Base-by-base conservation (phyloP, 2,113 vertebrate species). In the Seriola aureovittata region DNA sequence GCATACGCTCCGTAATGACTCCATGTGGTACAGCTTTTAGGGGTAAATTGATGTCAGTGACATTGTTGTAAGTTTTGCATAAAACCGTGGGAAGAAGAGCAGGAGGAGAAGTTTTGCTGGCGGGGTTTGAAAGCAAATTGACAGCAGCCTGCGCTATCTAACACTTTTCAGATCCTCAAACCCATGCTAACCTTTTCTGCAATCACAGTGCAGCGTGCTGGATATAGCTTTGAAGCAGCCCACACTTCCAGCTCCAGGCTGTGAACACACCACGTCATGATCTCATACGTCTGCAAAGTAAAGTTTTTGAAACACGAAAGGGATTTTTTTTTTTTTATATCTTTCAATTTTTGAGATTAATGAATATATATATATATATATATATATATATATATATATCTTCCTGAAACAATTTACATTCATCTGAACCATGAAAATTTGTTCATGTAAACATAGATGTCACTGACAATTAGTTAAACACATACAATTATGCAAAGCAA, bases 31-130 rank as follows among this genome's bases (percentile, higher is more conserved):
- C 67, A 80, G 88, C 89, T 94, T 93, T 93, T 86, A 91, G 79
- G 87, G 84, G 72, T 90, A 93, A 95, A 93, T 92, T 92, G 93
- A 88, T 93, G 94, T 93, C 91, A 93, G 84, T 89, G 90, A 92
- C 90, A 89, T 75, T 60, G 71, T 78, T 85, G 82, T 79, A 87
- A 70, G 88, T 92, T 92, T 29, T 89, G 92, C 88, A 93, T 93
- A 91, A 92, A 93, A 90, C 80, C 59, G 80, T 90, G 80, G 91
- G 81, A 91, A 80, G 85, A 85, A 23, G 65, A 85, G 80, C 78
- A 69, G 57, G 69, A 70, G 80, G 69, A 81, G 78, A 85, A 84
- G 80, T 89, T 93, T 88, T 42, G 67, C 74, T 8, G 72, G 55
- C 58, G 42, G 81, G 29, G 68, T 71, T 72, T 58, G 48, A 84